These are phyloP conservation scores for Mayetiola destructor DNA, from an alignment of 2,888 invertebrate species.

Conservation along the genomic window DNA sequence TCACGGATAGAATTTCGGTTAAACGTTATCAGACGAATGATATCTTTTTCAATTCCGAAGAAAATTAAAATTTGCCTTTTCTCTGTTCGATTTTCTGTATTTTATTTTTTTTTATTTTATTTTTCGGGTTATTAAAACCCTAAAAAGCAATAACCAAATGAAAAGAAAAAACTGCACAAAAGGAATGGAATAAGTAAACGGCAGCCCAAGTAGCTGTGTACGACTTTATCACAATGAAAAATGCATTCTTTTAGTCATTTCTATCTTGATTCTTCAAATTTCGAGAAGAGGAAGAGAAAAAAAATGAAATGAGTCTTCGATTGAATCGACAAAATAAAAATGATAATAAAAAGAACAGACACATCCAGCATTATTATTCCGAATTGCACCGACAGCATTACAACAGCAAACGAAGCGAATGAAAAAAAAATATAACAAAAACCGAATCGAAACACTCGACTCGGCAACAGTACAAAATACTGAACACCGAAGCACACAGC, in stretches of 20 bases:
- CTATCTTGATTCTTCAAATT: not conserved
- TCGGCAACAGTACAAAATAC: not conserved
- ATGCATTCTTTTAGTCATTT: not conserved
- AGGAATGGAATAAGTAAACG: not conserved
- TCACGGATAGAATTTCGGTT: not conserved
- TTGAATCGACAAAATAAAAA: too few species aligned
- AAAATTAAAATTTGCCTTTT: not conserved
- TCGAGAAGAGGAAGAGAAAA: not conserved
- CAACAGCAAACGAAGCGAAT: not conserved
- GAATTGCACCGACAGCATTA: too few species aligned
- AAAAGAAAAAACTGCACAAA: not conserved
- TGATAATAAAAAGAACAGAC: not conserved
- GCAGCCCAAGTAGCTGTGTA: not conserved
- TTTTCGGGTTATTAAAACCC: too few species aligned
- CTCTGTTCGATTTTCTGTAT: too few species aligned
- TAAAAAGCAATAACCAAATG: not conserved
- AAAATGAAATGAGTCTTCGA: too few species aligned
- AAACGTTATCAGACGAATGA: not conserved
- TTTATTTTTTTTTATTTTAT: not conserved
- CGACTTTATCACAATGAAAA: constrained; percentile 3
- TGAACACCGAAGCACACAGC: not conserved
- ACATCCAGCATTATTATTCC: too few species aligned
- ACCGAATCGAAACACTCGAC: not conserved
- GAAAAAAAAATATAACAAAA: not conserved
- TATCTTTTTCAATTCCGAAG: not conserved